phyloP scores from a whole-genome alignment of 2,888 invertebrate species.

The Cinara cedri region DNA sequence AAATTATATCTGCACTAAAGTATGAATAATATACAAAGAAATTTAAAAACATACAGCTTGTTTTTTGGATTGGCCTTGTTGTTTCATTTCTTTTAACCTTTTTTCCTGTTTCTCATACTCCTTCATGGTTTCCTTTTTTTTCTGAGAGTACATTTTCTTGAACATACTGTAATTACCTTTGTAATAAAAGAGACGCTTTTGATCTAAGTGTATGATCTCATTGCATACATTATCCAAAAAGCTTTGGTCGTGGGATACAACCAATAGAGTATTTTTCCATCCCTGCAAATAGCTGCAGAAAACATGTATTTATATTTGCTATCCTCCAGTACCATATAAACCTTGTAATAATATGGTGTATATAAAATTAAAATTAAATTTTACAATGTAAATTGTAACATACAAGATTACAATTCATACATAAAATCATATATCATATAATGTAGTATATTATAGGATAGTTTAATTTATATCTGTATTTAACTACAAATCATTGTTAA shows the following conservation, averaged over 20 bases:
- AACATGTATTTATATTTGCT: background rate
- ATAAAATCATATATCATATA: too few relatives aligned
- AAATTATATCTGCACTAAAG: background rate
- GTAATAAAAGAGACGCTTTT: slow-evolving; percentile 92
- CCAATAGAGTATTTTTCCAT: slow-evolving; percentile 98
- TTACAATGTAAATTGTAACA: too few relatives aligned
- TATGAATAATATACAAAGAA: background rate
- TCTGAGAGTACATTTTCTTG: slow-evolving; percentile 98
- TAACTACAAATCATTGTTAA: too few relatives aligned
- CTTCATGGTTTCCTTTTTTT: slow-evolving; percentile 91
- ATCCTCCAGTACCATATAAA: too few relatives aligned
- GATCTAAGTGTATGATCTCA: slow-evolving; percentile 96
- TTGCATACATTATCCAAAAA: slow-evolving; percentile 99
- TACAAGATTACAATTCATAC: too few relatives aligned
- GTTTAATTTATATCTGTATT: too few relatives aligned
- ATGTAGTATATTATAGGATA: too few relatives aligned
- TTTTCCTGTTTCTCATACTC: slow-evolving; percentile 99
- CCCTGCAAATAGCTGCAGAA: slow-evolving; percentile 84
- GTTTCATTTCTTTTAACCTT: slow-evolving; percentile 90
- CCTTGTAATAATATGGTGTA: too few relatives aligned
- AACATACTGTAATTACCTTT: slow-evolving; percentile 98
- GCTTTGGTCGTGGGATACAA: slow-evolving; percentile 99
- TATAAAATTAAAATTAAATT: too few relatives aligned
- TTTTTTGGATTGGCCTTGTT: slow-evolving; percentile 94
- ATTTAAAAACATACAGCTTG: slow-evolving; percentile 71